Percentiles rank a stretch among this genome's conserved stretches.
These are phyloP conservation scores for Tachina fera DNA, from an alignment of 2,888 invertebrate genomes.

Conservation along the genomic window DNA sequence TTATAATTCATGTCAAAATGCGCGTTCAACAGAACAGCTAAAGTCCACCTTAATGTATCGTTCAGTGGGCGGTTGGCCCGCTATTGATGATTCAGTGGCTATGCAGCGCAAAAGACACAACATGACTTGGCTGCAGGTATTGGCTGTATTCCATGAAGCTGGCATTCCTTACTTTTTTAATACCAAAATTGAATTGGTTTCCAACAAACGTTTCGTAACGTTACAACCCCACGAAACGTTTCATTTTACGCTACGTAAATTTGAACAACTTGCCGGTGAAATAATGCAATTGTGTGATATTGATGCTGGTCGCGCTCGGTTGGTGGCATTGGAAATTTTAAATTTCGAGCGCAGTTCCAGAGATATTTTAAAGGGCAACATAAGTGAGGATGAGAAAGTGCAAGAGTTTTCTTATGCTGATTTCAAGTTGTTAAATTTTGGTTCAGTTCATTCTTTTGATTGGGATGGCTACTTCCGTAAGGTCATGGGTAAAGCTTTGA, in stretches of 20 bases:
- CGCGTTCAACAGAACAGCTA: constrained; percentile 77
- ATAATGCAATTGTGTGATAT: constrained; percentile 77
- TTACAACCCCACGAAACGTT: constrained; percentile 75
- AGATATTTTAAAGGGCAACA: constrained; percentile 75
- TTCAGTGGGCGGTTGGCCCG: constrained; percentile 81
- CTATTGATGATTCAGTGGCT: constrained; percentile 74
- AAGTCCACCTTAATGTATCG: constrained; percentile 77
- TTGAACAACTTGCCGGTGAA: constrained; percentile 78
- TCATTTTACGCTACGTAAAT: constrained; percentile 78
- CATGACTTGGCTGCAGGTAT: constrained; percentile 77
- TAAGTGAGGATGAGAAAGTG: constrained; percentile 69
- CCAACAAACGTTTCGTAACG: constrained; percentile 78
- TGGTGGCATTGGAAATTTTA: constrained; percentile 79
- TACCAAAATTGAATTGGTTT: constrained; percentile 77
- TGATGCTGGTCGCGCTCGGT: constrained; percentile 77
- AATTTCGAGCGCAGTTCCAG: constrained; percentile 79
- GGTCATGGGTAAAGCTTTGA: constrained; percentile 77
- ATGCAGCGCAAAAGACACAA: constrained; percentile 74
- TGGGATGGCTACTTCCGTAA: constrained; percentile 80
- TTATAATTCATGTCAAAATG: constrained; percentile 77
- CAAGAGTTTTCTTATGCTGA: constrained; percentile 77
- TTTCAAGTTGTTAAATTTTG: constrained; percentile 75
- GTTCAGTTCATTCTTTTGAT: constrained; percentile 74
- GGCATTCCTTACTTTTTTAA: constrained; percentile 80
- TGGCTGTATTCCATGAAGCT: constrained; percentile 79